A percentile compares a stretch with the other conserved stretches of the same genome.
Evolutionary conservation across 2,888 invertebrate species (phyloP).

Genomic region (Stegophylla sp.): DNA sequence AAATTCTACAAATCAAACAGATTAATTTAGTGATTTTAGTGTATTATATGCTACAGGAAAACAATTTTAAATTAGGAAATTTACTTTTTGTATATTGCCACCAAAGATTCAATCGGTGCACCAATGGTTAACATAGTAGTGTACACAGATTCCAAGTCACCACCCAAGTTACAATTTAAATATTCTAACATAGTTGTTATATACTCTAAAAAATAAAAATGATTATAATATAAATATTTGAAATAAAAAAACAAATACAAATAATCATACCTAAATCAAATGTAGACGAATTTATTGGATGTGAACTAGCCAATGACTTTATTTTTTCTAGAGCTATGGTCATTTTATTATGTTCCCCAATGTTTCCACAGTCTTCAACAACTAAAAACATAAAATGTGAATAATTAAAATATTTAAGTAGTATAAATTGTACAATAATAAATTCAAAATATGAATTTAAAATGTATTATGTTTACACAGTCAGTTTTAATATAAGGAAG

Average conservation of each 20-base stretch:
- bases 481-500: too few relatives aligned
- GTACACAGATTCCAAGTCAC: conserved; percentile 51
- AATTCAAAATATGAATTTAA: not conserved
- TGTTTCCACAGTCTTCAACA: conserved; percentile 50
- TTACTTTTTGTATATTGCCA: conserved; percentile 56
- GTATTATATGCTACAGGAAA: not conserved
- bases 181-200: conserved; percentile 81
- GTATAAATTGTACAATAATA: not conserved
- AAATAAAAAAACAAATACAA: not conserved
- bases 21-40: not conserved
- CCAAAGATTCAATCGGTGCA: conserved; percentile 55
- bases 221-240: not conserved
- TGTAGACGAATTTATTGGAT: conserved; percentile 58
- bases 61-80: not conserved
- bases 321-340: conserved; percentile 50
- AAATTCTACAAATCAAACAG: conserved; percentile 25
- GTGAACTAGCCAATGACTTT: conserved; percentile 50
- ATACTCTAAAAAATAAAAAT: conserved; percentile 70
- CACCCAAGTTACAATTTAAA: conserved; percentile 76
- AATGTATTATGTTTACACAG: not conserved
- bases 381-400: conserved; percentile 3
- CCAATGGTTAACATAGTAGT: conserved; percentile 54
- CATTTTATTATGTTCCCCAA: conserved; percentile 51
- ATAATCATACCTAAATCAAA: conserved; percentile 58
- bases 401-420: not conserved